phyloP scores from a whole-genome alignment of 1,140 invertebrate species.

The Drosophila melanica region DNA sequence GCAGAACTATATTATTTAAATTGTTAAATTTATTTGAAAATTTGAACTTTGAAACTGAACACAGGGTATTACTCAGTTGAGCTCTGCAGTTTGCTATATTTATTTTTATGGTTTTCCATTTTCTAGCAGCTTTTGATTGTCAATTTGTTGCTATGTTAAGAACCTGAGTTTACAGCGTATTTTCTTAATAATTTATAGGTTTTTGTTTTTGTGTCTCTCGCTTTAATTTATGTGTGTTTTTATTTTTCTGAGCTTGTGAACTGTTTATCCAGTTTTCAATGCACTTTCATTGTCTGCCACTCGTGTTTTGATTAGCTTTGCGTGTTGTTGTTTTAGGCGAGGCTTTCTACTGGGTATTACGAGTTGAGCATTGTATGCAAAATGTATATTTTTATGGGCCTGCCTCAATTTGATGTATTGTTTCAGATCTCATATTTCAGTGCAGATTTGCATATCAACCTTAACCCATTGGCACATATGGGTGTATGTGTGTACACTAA shows the following conservation, averaged over 20 bases:
- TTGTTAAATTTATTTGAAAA: too few relatives aligned
- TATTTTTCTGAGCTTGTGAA: conserved; percentile 8
- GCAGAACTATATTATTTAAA: too few relatives aligned
- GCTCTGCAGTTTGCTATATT: too few relatives aligned
- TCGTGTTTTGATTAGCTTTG: conserved; percentile 10
- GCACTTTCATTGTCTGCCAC: conserved; percentile 12
- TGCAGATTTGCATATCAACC: conserved; percentile 65
- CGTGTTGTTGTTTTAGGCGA: neutral
- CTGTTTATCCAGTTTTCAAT: neutral
- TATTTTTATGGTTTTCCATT: too few relatives aligned
- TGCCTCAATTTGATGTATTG: conserved; percentile 39
- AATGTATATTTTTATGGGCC: conserved; percentile 24
- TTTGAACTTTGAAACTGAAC: too few relatives aligned
- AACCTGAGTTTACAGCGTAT: neutral
- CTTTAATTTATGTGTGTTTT: conserved; percentile 8
- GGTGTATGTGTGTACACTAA: neutral
- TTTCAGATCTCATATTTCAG: conserved; percentile 11
- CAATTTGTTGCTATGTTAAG: neutral
- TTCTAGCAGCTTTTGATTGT: neutral
- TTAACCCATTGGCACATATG: conserved; percentile 76
- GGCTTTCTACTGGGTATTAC: conserved; percentile 26
- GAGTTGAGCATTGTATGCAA: conserved; percentile 42
- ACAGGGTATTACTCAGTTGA: too few relatives aligned
- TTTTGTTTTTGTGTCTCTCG: conserved; percentile 1
- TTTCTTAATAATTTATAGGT: neutral